Evolutionary conservation across 1,140 invertebrate species (phyloP).

Genomic region (Zaprionus taronus): DNA sequence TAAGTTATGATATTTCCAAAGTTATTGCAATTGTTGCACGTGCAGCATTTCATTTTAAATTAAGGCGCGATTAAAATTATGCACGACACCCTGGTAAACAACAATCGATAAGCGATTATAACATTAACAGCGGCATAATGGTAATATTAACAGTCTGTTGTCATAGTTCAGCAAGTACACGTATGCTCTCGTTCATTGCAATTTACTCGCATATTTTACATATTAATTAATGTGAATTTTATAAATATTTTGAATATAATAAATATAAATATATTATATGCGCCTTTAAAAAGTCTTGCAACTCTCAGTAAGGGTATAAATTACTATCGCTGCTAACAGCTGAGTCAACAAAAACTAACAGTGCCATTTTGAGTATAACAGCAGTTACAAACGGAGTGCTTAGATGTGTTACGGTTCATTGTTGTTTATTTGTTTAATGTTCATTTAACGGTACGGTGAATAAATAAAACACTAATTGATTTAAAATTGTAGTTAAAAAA

Average conservation of each 20-base stretch:
- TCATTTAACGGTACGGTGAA: slow-evolving; percentile 48
- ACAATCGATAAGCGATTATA: slow-evolving; percentile 8
- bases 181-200: background rate
- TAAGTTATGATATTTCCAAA: background rate
- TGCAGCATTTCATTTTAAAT: background rate
- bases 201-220: background rate
- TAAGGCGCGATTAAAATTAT: background rate
- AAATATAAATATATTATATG: background rate
- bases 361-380: slow-evolving; percentile 27
- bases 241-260: background rate
- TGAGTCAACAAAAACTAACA: background rate
- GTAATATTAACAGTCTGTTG: background rate
- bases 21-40: background rate
- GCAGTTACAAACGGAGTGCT: slow-evolving; percentile 6
- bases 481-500: slow-evolving; percentile 3
- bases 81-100: slow-evolving; percentile 6
- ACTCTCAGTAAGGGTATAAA: slow-evolving; percentile 8
- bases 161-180: background rate
- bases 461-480: slow-evolving; percentile 32
- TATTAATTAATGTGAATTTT: background rate
- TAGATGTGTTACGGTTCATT: slow-evolving; percentile 32
- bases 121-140: background rate
- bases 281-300: background rate
- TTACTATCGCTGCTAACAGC: background rate
- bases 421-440: slow-evolving; percentile 50